phyloP scores from a whole-genome alignment of 2,113 vertebrate genomes.

The Mormoops blainvillei region DNA sequence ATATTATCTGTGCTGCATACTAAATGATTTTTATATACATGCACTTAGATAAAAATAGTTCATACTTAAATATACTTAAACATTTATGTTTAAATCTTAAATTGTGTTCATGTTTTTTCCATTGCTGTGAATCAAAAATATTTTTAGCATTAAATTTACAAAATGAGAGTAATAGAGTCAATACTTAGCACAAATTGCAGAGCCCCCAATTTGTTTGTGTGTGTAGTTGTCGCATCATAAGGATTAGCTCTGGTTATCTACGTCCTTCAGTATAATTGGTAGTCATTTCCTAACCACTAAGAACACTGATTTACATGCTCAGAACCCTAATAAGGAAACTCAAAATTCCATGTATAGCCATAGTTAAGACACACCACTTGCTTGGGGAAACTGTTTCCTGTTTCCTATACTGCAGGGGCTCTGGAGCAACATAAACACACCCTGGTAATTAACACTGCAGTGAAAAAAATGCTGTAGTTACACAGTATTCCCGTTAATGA shows the following conservation, averaged over 20 bases:
- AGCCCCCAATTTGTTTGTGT: not conserved
- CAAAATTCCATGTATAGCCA: not conserved
- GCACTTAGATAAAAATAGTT: not conserved
- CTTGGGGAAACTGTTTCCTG: not conserved
- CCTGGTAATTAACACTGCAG: slow-evolving; percentile 32
- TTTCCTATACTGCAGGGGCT: not conserved
- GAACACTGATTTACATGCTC: slow-evolving; percentile 5
- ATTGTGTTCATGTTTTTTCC: not conserved
- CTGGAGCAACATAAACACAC: not conserved
- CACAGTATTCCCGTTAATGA: slow-evolving; percentile 15
- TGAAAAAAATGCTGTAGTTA: slow-evolving; percentile 32
- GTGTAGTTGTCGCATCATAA: slow-evolving; percentile 10
- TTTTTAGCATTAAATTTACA: slow-evolving; percentile 32
- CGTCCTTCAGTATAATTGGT: slow-evolving; percentile 5
- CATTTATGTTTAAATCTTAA: slow-evolving; percentile 22
- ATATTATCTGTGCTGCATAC: not conserved
- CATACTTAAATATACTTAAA: slow-evolving; percentile 28
- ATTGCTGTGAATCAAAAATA: not conserved
- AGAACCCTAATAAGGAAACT: slow-evolving; percentile 39
- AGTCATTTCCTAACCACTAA: slow-evolving; percentile 40
- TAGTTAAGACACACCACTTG: slow-evolving; percentile 28
- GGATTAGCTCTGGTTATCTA: slow-evolving; percentile 20
- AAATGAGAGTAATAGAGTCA: not conserved
- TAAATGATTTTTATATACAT: not conserved
- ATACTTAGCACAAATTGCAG: not conserved